phyloP scores from a whole-genome alignment of 2,797 vertebrate genomes.

The Sebastes minor region DNA sequence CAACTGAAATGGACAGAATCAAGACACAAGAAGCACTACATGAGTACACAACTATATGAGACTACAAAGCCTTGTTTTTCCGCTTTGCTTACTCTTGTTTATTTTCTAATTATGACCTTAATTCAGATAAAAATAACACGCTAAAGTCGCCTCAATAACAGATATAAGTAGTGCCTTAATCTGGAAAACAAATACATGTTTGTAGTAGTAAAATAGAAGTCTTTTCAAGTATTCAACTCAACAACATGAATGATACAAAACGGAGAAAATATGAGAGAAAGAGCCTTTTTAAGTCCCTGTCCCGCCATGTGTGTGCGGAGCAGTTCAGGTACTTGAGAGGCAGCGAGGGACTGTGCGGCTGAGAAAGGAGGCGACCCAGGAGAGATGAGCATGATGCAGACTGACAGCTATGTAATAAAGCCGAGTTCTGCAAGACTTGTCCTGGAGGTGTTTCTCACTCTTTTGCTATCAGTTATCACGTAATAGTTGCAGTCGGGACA shows the following conservation, averaged over 20 bases:
- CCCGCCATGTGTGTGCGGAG: neutral
- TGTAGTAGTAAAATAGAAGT: neutral
- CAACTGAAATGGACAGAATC: neutral
- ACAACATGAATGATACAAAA: neutral
- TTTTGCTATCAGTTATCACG: conserved; percentile 12
- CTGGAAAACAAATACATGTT: neutral
- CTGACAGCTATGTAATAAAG: conserved; percentile 49
- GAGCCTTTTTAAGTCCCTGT: neutral
- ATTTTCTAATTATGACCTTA: neutral
- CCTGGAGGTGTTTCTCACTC: conserved; percentile 24
- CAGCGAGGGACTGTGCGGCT: neutral
- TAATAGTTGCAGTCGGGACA: conserved; percentile 20
- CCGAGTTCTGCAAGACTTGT: neutral
- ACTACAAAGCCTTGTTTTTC: neutral
- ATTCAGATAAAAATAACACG: neutral
- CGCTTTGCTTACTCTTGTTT: neutral
- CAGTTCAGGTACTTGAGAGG: neutral
- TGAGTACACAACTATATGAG: neutral
- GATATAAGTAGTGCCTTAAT: neutral
- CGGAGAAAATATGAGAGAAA: neutral
- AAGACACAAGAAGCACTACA: neutral
- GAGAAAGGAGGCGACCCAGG: neutral
- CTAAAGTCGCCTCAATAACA: neutral
- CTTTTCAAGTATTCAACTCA: neutral
- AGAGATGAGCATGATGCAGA: conserved; percentile 26